Evolutionary conservation across 2,888 invertebrate species (phyloP).

Genomic region (Stictocephala bisonia): DNA sequence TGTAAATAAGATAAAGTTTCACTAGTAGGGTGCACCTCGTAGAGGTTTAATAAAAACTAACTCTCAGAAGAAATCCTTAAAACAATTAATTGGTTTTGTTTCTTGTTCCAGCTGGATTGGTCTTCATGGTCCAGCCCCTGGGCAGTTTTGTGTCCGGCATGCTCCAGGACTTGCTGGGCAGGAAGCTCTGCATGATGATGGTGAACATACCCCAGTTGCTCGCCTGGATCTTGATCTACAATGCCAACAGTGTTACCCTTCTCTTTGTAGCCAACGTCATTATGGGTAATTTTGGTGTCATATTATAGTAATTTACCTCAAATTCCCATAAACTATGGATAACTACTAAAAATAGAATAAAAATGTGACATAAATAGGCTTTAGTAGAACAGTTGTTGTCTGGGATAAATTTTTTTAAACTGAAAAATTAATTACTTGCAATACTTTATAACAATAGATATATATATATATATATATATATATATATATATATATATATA

Average conservation of each 20-base stretch:
- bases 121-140: slow-evolving; percentile 80
- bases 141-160: slow-evolving; percentile 81
- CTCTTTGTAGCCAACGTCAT: slow-evolving; percentile 77
- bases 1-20: no score
- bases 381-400: no score
- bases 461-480: slow-evolving; percentile 9
- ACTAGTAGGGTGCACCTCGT: no score
- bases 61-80: no score
- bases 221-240: slow-evolving; percentile 81
- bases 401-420: no score
- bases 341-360: no score
- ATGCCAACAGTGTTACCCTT: slow-evolving; percentile 70
- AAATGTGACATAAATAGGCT: no score
- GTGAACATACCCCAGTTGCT: slow-evolving; percentile 78
- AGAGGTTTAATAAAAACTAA: no score
- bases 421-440: no score
- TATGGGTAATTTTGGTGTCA: slow-evolving; percentile 71
- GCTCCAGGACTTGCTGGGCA: slow-evolving; percentile 76
- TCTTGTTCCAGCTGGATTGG: slow-evolving; percentile 76
- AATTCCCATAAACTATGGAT: no score
- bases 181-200: slow-evolving; percentile 79
- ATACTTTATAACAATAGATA: neutral
- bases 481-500: neutral
- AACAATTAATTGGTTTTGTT: no score
- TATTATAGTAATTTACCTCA: no score